Base-by-base conservation (phyloP, 1,140 invertebrate species). In the Drosophila sulfurigaster region DNA sequence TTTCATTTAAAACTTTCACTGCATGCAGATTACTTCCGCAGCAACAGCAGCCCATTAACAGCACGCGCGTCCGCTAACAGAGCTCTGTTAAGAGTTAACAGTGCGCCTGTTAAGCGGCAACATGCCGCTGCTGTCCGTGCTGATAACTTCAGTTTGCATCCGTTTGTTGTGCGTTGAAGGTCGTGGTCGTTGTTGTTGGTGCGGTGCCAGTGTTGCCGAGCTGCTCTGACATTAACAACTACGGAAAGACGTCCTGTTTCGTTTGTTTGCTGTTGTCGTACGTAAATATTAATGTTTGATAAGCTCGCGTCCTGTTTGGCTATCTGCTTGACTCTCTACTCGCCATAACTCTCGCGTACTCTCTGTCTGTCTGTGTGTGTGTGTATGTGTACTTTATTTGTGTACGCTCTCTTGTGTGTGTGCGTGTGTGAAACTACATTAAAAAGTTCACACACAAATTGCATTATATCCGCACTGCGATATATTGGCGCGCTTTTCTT, bases 401-500 rank as follows among this genome's bases (percentile, higher is more conserved):
- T 35, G 54, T 28, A 52, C 43, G 43, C 16, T 38, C 25, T 51
- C 30, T 49, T 32, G 30, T 65, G 43, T 35, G 62, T 48, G 35
- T 52, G 64, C 54, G 56, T 65, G 66, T 58, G 49, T 45, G 25
- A 83, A 88, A 85, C 75, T 89, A 80, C 78, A 86, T 89, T 83
- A 83, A 88, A 87, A 88, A 88, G 85, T 88, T 89, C 85, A 88
- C 78, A 88, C 85, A 88, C 85, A 88, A 88, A 88, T 88, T 88
- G 85, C 85, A 88, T 88, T 88, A 89, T 89, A 70, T 88, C 52
- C 81, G 75, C 54, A 62, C 77, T 77, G 70, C 85, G 64, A 81
- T 88, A 88, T 89, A 88, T 88, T 89, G 83, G 78, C 83, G 85
- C 83, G 81, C 57, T 89, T 87, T 87, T 79, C 52, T 65, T 79